Conservation (phyloP, 2,797 vertebrate species). For the Neosalanx taihuensis region DNA sequence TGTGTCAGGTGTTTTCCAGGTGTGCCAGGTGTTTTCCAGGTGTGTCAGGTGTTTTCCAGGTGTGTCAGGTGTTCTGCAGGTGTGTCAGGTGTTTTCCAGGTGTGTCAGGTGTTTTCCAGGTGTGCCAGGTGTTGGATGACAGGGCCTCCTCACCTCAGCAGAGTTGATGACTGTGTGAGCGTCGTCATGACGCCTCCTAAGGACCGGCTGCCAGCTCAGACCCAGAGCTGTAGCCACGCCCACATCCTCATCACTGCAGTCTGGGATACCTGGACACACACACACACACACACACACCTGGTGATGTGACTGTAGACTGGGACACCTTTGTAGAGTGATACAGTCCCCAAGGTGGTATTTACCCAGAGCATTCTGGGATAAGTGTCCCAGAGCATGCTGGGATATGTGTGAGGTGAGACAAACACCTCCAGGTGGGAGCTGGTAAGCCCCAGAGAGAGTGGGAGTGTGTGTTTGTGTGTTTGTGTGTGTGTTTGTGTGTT, state of each 20-base stretch:
- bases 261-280: slow-evolving; percentile 81
- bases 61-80: too few relatives aligned
- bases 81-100: too few relatives aligned
- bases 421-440: background rate
- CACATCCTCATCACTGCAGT: slow-evolving; percentile 77
- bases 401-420: background rate
- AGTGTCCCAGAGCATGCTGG: background rate
- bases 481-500: too few relatives aligned
- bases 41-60: too few relatives aligned
- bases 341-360: background rate
- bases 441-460: too few relatives aligned
- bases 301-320: too few relatives aligned
- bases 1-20: too few relatives aligned
- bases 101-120: too few relatives aligned
- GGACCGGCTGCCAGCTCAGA: slow-evolving; percentile 77
- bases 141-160: slow-evolving; percentile 74
- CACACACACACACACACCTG: background rate
- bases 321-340: background rate
- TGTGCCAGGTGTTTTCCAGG: too few relatives aligned
- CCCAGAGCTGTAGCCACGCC: slow-evolving; percentile 76
- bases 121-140: background rate
- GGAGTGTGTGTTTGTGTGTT: too few relatives aligned
- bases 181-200: slow-evolving; percentile 72
- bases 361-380: background rate
- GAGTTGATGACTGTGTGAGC: slow-evolving; percentile 82